Percentiles rank a stretch among this genome's conserved stretches.
Conservation (phyloP, 2,888 invertebrate species). For the Anodontia alba region DNA sequence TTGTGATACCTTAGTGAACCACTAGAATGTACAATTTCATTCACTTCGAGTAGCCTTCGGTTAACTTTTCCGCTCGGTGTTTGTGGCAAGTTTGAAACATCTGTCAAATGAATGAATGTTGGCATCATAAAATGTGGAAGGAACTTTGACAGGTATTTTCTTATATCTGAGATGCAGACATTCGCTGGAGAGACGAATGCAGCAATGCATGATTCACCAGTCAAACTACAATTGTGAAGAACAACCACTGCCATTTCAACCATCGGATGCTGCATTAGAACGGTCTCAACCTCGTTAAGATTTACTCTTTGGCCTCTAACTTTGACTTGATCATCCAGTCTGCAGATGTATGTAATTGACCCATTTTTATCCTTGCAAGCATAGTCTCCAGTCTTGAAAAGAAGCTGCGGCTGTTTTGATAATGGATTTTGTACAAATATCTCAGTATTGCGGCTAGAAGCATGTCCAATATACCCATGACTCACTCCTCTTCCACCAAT, state of each 20-base stretch:
- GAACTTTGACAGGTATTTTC: conserved; percentile 54
- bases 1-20: not conserved
- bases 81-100: conserved; percentile 51
- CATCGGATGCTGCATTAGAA: conserved; percentile 56
- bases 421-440: conserved; percentile 74
- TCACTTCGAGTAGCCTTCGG: conserved; percentile 48
- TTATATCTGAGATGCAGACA: conserved; percentile 49
- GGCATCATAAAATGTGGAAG: conserved; percentile 66
- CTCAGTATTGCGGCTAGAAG: conserved; percentile 86
- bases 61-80: conserved; percentile 62
- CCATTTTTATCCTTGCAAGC: conserved; percentile 89
- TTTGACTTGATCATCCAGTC: conserved; percentile 90
- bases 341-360: conserved; percentile 89
- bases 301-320: conserved; percentile 92
- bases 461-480: conserved; percentile 89
- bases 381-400: conserved; percentile 94
- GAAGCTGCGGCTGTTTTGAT: conserved; percentile 72
- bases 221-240: conserved; percentile 36
- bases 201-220: conserved; percentile 44
- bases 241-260: conserved; percentile 61
- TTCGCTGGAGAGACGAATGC: conserved; percentile 57
- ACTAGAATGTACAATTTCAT: conserved; percentile 50
- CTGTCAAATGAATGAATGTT: conserved; percentile 48
- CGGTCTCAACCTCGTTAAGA: conserved; percentile 90
- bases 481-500: conserved; percentile 93